Percentiles rank a stretch among this genome's conserved stretches.
Conservation (phyloP, 2,797 vertebrate species). For the Lateolabrax maculatus region DNA sequence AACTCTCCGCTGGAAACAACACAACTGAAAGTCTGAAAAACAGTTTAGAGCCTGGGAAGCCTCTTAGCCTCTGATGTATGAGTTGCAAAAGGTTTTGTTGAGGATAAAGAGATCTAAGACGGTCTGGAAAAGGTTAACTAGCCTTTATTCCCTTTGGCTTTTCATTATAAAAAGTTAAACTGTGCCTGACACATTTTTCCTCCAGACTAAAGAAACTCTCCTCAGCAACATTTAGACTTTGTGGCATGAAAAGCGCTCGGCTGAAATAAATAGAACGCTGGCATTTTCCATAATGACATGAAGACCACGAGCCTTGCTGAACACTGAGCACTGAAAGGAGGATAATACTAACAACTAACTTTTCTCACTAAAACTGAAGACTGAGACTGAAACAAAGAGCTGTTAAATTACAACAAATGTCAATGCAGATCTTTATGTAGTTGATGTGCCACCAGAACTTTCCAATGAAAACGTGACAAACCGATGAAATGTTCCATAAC, state of each 20-base stretch:
- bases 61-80: not conserved
- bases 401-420: not conserved
- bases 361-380: no score
- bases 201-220: constrained; percentile 32
- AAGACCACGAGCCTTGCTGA: constrained; percentile 1
- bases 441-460: not conserved
- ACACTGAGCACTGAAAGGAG: not conserved
- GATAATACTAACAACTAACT: not conserved
- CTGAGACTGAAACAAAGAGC: not conserved
- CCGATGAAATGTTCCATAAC: not conserved
- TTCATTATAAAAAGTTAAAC: constrained; percentile 29
- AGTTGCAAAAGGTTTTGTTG: constrained; percentile 20
- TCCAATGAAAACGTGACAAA: constrained; percentile 1
- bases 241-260: constrained; percentile 36
- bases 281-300: constrained; percentile 39
- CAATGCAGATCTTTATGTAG: not conserved
- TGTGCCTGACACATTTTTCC: constrained; percentile 32
- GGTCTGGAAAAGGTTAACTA: constrained; percentile 51
- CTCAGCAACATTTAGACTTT: constrained; percentile 32
- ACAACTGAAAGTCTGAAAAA: not conserved
- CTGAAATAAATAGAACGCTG: constrained; percentile 41
- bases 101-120: constrained; percentile 31
- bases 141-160: constrained; percentile 36
- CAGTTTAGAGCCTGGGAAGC: not conserved
- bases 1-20: not conserved